Percentiles rank a stretch among this genome's conserved stretches.
phyloP scores from a whole-genome alignment of 2,113 vertebrate species.

The Danio rerio region DNA sequence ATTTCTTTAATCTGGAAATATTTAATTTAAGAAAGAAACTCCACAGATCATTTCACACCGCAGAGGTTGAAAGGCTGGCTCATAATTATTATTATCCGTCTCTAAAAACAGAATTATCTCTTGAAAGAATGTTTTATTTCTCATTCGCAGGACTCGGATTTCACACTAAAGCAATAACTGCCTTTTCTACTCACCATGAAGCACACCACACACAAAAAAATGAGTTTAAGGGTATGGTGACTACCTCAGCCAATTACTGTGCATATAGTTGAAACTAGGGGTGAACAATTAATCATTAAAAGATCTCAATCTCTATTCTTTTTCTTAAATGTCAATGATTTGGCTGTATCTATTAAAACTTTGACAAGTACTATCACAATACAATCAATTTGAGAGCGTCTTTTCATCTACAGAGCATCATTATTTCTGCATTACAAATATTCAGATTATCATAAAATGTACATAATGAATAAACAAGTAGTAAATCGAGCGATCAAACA shows the following conservation, averaged over 20 bases:
- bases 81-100: conserved; percentile 2
- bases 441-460: too few species aligned
- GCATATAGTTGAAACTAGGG: too few species aligned
- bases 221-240: not conserved
- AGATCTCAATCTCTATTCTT: too few species aligned
- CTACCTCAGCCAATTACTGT: not conserved
- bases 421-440: too few species aligned
- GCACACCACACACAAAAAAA: not conserved
- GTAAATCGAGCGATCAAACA: too few species aligned
- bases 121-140: conserved; percentile 25
- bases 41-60: conserved; percentile 27
- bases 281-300: too few species aligned
- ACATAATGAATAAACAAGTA: too few species aligned
- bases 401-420: too few species aligned
- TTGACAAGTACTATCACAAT: too few species aligned
- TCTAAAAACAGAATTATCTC: conserved; percentile 30
- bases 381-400: too few species aligned
- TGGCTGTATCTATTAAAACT: too few species aligned
- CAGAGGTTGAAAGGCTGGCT: conserved; percentile 14
- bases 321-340: too few species aligned
- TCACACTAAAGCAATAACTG: not conserved
- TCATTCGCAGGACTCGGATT: not conserved
- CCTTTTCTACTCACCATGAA: not conserved
- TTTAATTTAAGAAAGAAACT: conserved; percentile 30
- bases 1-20: conserved; percentile 20